Conservation (phyloP, 2,888 invertebrate genomes). For the Cyaniris semiargus region DNA sequence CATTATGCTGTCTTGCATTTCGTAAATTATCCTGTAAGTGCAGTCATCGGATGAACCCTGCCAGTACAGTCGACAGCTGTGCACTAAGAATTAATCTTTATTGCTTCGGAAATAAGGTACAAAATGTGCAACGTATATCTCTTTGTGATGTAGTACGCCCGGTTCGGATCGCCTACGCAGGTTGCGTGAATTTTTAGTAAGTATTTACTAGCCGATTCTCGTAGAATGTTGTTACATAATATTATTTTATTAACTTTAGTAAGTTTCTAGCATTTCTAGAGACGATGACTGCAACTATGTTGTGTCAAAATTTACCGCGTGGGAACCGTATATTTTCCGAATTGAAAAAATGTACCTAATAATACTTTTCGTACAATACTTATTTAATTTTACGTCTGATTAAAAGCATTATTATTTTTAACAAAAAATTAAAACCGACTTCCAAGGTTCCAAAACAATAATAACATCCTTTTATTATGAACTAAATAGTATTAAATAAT, state of each 20-base stretch:
- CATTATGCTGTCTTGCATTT: slow-evolving; percentile 39
- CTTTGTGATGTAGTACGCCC: slow-evolving; percentile 53
- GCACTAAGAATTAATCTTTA: background rate
- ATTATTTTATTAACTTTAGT: background rate
- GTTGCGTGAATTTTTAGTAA: slow-evolving; percentile 36
- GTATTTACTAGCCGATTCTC: slow-evolving; percentile 37
- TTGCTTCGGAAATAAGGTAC: background rate
- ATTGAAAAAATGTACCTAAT: too few species aligned
- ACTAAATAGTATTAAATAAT: too few species aligned
- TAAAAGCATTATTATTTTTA: too few species aligned
- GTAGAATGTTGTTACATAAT: slow-evolving; percentile 21
- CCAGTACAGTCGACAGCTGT: slow-evolving; percentile 46
- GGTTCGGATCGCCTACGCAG: slow-evolving; percentile 67
- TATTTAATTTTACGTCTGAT: too few species aligned
- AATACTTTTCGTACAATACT: too few species aligned
- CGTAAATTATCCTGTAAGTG: slow-evolving; percentile 41
- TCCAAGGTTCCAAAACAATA: too few species aligned
- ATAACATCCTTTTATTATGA: too few species aligned
- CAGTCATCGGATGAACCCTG: slow-evolving; percentile 37
- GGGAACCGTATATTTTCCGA: too few species aligned
- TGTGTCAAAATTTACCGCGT: background rate
- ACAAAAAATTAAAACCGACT: too few species aligned
- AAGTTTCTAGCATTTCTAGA: background rate
- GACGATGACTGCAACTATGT: background rate
- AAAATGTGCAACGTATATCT: background rate